Conservation (phyloP, 2,113 vertebrate species). For the Nyctereutes procyonoides region DNA sequence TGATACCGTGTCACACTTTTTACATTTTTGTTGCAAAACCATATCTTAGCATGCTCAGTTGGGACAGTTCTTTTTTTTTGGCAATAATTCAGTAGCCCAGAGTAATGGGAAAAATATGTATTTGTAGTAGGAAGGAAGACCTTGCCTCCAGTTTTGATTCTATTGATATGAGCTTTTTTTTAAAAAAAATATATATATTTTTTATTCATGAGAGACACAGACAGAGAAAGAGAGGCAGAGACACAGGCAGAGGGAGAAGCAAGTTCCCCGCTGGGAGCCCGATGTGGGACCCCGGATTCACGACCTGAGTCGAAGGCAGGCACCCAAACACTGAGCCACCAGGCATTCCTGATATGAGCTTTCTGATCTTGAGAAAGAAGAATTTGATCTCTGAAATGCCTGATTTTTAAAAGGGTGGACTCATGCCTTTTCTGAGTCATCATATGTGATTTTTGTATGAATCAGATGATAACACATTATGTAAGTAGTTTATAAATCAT, state of each 20-base stretch:
- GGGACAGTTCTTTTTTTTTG: background rate
- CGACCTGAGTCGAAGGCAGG: too few species aligned
- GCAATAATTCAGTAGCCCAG: background rate
- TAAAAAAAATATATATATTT: background rate
- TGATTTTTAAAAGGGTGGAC: background rate
- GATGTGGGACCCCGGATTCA: too few species aligned
- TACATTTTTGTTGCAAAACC: background rate
- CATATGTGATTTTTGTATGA: background rate
- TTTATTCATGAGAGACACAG: too few species aligned
- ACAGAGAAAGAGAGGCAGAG: too few species aligned
- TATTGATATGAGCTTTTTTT: background rate
- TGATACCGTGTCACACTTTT: background rate
- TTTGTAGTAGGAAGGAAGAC: background rate
- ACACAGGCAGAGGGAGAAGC: too few species aligned
- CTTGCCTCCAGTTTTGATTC: background rate
- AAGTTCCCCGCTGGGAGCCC: too few species aligned
- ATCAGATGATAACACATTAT: background rate
- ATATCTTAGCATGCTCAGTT: background rate
- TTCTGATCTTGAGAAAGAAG: background rate
- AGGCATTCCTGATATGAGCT: background rate
- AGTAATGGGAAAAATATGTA: background rate
- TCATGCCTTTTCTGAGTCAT: background rate
- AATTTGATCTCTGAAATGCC: background rate
- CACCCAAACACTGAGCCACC: too few species aligned
- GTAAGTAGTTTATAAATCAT: background rate